Conservation (phyloP, 2,888 invertebrate genomes). For the Tenthredo livida region DNA sequence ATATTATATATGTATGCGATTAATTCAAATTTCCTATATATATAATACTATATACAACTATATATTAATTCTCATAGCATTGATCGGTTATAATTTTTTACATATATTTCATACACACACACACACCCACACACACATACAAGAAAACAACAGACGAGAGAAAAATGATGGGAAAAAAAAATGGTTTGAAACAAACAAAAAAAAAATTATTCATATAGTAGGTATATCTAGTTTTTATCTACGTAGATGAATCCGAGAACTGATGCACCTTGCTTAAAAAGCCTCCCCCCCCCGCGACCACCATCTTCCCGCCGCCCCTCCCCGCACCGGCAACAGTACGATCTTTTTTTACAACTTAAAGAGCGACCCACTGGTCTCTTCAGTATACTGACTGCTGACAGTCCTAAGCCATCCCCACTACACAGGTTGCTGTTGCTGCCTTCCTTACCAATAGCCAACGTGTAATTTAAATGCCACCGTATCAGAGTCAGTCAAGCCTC, state of each 20-base stretch:
- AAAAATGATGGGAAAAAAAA: neutral
- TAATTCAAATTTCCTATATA: too few species aligned
- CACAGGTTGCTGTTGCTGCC: constrained; percentile 2
- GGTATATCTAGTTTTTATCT: neutral
- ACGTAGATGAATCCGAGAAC: constrained; percentile 35
- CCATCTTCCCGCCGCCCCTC: neutral
- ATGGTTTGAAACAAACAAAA: neutral
- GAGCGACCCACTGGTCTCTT: constrained; percentile 44
- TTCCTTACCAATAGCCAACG: neutral
- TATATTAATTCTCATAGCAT: neutral
- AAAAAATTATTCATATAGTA: neutral
- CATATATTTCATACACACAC: neutral
- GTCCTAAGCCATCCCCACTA: constrained; percentile 35
- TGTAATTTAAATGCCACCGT: constrained; percentile 51
- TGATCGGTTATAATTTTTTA: neutral
- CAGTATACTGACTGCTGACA: constrained; percentile 35
- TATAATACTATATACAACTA: too few species aligned
- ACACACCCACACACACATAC: neutral
- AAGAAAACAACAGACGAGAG: neutral
- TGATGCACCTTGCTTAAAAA: constrained; percentile 35
- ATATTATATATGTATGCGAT: too few species aligned
- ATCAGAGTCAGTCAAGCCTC: constrained; percentile 39
- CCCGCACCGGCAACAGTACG: neutral
- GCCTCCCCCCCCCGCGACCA: neutral
- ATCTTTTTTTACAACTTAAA: constrained; percentile 38